phyloP scores from a whole-genome alignment of 2,113 vertebrate genomes.

The Nerophis ophidion region DNA sequence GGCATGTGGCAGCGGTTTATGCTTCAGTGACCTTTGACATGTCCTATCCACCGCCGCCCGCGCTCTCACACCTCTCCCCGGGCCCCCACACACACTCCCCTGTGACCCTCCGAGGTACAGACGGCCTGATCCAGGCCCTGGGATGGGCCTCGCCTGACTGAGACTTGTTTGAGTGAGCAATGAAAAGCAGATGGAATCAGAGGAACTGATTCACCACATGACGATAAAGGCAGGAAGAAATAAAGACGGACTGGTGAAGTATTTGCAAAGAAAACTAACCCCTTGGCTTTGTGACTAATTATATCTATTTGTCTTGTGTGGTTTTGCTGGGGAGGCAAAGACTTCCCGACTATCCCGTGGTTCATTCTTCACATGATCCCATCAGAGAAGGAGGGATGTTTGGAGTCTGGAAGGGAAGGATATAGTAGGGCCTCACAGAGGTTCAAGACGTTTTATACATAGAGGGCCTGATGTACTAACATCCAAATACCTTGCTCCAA shows the following conservation, averaged over 20 bases:
- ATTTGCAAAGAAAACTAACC: constrained; percentile 84
- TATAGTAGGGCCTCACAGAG: constrained; percentile 40
- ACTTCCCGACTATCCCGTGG: constrained; percentile 53
- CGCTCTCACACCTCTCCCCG: constrained; percentile 68
- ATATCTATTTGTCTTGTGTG: constrained; percentile 77
- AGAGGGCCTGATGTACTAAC: no score
- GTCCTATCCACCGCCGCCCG: constrained; percentile 51
- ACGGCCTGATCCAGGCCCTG: constrained; percentile 44
- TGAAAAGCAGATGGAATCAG: constrained; percentile 77
- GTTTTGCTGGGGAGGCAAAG: constrained; percentile 65
- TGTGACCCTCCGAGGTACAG: constrained; percentile 51
- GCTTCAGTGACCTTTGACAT: constrained; percentile 55
- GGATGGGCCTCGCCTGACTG: constrained; percentile 47
- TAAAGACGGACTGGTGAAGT: constrained; percentile 75
- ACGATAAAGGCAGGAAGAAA: constrained; percentile 55
- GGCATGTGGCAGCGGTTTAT: constrained; percentile 83
- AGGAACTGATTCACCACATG: constrained; percentile 37
- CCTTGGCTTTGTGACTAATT: constrained; percentile 71
- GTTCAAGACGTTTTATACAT: constrained; percentile 12
- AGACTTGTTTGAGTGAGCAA: constrained; percentile 73
- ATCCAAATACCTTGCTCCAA: no score
- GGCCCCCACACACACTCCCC: constrained; percentile 72
- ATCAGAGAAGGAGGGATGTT: constrained; percentile 54
- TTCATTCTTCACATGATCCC: constrained; percentile 73
- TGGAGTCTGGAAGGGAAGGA: constrained; percentile 42